Evolutionary conservation across 2,888 invertebrate genomes (phyloP), one percentile per base, ranked within the genome.

Genomic region (Euspilapteryx auroguttella): DNA sequence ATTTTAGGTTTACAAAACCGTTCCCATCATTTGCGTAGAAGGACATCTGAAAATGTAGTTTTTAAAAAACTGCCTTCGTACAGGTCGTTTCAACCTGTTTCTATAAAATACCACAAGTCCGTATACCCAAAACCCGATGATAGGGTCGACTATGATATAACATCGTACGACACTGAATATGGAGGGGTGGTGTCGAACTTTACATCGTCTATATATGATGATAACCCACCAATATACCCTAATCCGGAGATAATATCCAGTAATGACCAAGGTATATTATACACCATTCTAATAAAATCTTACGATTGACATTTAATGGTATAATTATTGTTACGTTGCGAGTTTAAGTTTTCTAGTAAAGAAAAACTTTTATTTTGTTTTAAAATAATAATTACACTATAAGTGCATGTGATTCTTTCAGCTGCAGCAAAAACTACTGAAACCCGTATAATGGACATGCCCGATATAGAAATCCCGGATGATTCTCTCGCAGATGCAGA

Each of bases 401-500:
- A n/a, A n/a, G n/a, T n/a, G n/a, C n/a, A n/a, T n/a, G n/a, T n/a
- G n/a, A n/a, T n/a, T n/a, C n/a, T 23, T 27, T 37, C 32, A 53
- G 50, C 41, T 29, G 40, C 49, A 22, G 53, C 45, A 32, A 66
- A 65, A 41, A 41, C 42, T 8, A 30, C 37, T 7, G 56, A 71
- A 40, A 45, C 50, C 48, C 49, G 79, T 55, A 40, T 47, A 26
- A 15, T 43, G 2, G 69, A 79, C 7, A 38, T 62, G 4, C 51
- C 64, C 2, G 78, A 81, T 27, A 49, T 79, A 2, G 80, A 80
- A 24, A 39, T 83, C 3, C 82, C 83, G 0, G 83, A 82, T 33
- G 81, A 82, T 42, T 81, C 82, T 1, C 47, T 84, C 21, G 82
- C 83, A 1, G 83, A 84, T 41, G 78, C 79, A 0, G 85, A 85